A percentile compares a stretch with the other conserved stretches of the same genome.
These are phyloP conservation scores for Drosophila serrata DNA, from an alignment of 1,140 invertebrate genomes.

Conservation along the genomic window DNA sequence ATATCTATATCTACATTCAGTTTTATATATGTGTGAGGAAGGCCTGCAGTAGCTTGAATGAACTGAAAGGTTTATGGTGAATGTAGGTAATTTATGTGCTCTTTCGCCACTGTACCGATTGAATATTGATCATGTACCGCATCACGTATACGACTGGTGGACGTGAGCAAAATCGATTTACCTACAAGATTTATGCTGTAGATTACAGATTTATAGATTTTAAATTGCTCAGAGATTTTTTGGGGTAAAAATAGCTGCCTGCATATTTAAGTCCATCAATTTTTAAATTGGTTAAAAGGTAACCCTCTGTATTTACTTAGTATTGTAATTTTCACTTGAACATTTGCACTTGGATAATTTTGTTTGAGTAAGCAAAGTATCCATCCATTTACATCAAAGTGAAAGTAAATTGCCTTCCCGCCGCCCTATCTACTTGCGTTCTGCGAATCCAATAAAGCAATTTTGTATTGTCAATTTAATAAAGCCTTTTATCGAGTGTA, in stretches of 20 bases:
- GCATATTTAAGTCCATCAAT: constrained; percentile 24
- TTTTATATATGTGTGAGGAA: neutral
- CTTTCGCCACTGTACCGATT: constrained; percentile 29
- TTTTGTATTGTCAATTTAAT: constrained; percentile 76
- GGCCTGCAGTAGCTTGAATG: constrained; percentile 3
- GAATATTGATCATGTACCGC: constrained; percentile 43
- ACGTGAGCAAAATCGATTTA: constrained; percentile 33
- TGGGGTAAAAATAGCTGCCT: neutral
- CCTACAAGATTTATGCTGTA: constrained; percentile 18
- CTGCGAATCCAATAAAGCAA: constrained; percentile 59
- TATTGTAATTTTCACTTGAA: constrained; percentile 11
- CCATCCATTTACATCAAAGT: constrained; percentile 49
- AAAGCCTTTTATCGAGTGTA: constrained; percentile 69
- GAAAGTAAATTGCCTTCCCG: constrained; percentile 37
- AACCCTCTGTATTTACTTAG: neutral
- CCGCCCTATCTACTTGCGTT: neutral
- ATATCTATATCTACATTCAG: constrained; percentile 1
- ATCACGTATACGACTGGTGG: constrained; percentile 41
- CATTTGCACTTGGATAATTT: constrained; percentile 21
- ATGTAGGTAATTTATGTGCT: constrained; percentile 41
- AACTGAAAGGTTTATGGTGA: constrained; percentile 37
- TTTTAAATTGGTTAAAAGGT: constrained; percentile 33
- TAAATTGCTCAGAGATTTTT: constrained; percentile 29
- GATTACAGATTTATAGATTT: constrained; percentile 39
- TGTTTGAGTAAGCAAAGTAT: constrained; percentile 37